These are phyloP conservation scores for Disparrhopalites patrizii DNA, from an alignment of 2,888 invertebrate species.

Conservation along the genomic window DNA sequence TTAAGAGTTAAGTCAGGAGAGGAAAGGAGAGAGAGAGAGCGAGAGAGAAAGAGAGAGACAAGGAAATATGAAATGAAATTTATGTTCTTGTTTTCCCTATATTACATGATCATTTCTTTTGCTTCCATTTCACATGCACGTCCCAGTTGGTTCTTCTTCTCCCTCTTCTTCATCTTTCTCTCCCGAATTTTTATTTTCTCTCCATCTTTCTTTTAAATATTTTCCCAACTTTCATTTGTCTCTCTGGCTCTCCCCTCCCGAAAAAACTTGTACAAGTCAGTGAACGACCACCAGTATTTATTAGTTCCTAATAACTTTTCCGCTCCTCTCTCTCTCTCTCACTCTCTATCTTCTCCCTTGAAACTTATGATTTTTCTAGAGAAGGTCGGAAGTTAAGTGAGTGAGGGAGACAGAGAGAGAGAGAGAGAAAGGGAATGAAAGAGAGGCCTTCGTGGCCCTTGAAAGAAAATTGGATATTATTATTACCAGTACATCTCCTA, in stretches of 20 bases:
- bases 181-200: neutral
- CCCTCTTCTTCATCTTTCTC: conserved; percentile 1
- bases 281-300: too few species aligned
- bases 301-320: too few species aligned
- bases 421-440: conserved; percentile 8
- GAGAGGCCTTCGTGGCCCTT: neutral
- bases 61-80: conserved; percentile 23
- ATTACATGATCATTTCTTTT: conserved; percentile 22
- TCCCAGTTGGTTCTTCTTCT: neutral
- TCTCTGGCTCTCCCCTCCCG: too few species aligned
- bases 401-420: too few species aligned
- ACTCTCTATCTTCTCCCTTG: neutral
- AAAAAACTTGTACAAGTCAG: too few species aligned
- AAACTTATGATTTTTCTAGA: neutral
- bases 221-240: too few species aligned
- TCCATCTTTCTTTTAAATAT: too few species aligned
- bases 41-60: neutral
- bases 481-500: neutral
- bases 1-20: too few species aligned
- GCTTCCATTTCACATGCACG: conserved; percentile 13
- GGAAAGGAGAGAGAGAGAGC: neutral
- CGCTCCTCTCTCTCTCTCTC: neutral
- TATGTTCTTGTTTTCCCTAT: conserved; percentile 29
- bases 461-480: neutral
- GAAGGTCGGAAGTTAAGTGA: conserved; percentile 22